phyloP scores from a whole-genome alignment of 2,797 vertebrate species.

The Bradypodion pumilum region DNA sequence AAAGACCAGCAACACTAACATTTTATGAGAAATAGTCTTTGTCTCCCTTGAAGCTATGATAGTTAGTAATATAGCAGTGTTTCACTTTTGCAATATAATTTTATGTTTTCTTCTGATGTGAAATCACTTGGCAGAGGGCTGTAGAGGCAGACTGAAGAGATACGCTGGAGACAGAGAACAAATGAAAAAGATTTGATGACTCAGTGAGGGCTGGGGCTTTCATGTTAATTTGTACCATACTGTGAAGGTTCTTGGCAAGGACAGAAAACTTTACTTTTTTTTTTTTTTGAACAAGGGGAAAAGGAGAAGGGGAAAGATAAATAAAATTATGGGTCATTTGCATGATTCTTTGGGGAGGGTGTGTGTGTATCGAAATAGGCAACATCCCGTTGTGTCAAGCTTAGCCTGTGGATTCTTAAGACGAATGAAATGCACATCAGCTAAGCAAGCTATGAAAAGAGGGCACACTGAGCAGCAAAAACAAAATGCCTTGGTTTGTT shows the following conservation, averaged over 20 bases:
- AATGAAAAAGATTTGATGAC: slow-evolving; percentile 53
- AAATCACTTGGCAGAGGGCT: slow-evolving; percentile 53
- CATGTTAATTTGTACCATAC: slow-evolving; percentile 54
- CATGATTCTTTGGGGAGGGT: slow-evolving; percentile 39
- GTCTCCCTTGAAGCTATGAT: slow-evolving; percentile 42
- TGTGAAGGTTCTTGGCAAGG: slow-evolving; percentile 56
- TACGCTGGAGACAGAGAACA: slow-evolving; percentile 54
- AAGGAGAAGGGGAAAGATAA: background rate
- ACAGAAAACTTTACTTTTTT: slow-evolving; percentile 42
- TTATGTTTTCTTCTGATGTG: slow-evolving; percentile 56
- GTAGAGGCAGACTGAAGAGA: slow-evolving; percentile 45
- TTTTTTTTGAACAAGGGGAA: background rate
- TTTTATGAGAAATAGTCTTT: slow-evolving; percentile 31
- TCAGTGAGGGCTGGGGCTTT: slow-evolving; percentile 48
- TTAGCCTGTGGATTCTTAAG: background rate
- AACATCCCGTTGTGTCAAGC: background rate
- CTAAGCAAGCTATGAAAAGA: slow-evolving; percentile 15
- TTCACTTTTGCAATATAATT: slow-evolving; percentile 52
- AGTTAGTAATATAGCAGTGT: slow-evolving; percentile 25
- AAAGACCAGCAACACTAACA: background rate
- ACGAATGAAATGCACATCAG: slow-evolving; percentile 28
- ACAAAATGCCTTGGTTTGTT: slow-evolving; percentile 24
- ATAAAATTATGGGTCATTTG: slow-evolving; percentile 16
- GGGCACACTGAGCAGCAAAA: background rate
- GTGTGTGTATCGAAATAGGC: background rate